These are phyloP conservation scores for Pharmacophagus antenor DNA, from an alignment of 2,888 invertebrate species.

Conservation along the genomic window DNA sequence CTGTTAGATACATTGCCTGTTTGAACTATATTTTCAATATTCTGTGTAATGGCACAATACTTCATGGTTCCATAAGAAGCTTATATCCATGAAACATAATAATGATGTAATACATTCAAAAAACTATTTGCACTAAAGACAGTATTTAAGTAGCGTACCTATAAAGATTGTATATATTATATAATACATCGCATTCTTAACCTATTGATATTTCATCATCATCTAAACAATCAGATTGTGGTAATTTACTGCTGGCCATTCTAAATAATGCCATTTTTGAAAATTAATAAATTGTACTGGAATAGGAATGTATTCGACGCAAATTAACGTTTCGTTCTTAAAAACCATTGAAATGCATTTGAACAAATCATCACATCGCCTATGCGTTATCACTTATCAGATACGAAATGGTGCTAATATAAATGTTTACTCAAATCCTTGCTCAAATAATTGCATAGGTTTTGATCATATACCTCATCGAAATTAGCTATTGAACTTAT, in stretches of 20 bases:
- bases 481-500: neutral
- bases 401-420: conserved; percentile 2
- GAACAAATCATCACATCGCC: neutral
- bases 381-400: conserved; percentile 4
- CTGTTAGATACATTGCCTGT: neutral
- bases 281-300: no score
- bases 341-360: neutral
- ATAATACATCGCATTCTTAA: no score
- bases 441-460: conserved; percentile 2
- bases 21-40: neutral
- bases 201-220: no score
- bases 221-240: no score
- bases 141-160: no score
- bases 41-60: no score
- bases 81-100: neutral
- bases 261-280: no score
- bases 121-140: neutral
- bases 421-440: neutral
- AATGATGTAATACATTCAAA: neutral
- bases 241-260: no score
- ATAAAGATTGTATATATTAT: no score
- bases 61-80: neutral
- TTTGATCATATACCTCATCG: neutral
- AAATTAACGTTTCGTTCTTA: no score
- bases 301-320: no score